Percentiles rank a stretch among this genome's conserved stretches.
Evolutionary conservation across 2,113 vertebrate genomes (phyloP).

Genomic region (Cromileptes altivelis): DNA sequence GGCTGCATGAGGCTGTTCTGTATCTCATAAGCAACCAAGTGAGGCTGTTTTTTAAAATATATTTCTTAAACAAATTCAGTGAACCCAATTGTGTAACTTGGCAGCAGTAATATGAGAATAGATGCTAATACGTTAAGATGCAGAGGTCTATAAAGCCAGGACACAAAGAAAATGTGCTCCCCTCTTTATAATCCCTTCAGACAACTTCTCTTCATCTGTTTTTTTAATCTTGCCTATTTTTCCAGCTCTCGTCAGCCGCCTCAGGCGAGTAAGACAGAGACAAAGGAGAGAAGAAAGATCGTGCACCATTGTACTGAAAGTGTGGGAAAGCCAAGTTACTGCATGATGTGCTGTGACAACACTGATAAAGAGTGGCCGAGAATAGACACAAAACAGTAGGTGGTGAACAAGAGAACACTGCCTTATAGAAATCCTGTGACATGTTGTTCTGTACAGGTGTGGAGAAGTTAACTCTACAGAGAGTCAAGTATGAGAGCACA

Average conservation of each 20-base stretch:
- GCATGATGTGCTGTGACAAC: slow-evolving; percentile 56
- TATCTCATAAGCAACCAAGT: slow-evolving; percentile 1
- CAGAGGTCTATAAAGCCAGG: not conserved
- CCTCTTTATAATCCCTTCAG: slow-evolving; percentile 15
- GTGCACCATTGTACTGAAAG: slow-evolving; percentile 4
- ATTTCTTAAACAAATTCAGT: slow-evolving; percentile 10
- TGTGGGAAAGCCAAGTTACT: slow-evolving; percentile 10
- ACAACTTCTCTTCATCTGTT: slow-evolving; percentile 28
- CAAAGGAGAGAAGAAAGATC: slow-evolving; percentile 15
- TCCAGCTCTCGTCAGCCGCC: slow-evolving; percentile 25
- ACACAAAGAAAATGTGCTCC: not conserved
- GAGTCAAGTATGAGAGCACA: not conserved
- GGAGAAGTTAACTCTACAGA: slow-evolving; percentile 2
- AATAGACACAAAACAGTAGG: slow-evolving; percentile 49
- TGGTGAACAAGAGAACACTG: slow-evolving; percentile 16
- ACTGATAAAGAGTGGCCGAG: slow-evolving; percentile 27
- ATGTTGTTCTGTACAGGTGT: not conserved
- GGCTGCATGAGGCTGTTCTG: not conserved
- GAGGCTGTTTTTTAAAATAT: not conserved
- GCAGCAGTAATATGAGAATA: slow-evolving; percentile 34
- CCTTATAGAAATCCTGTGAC: not conserved
- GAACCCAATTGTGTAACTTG: slow-evolving; percentile 24
- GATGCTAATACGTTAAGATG: slow-evolving; percentile 29
- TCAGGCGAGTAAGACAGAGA: slow-evolving; percentile 15
- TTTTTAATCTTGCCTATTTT: slow-evolving; percentile 9